Conservation (phyloP, 2,113 vertebrate species). For the Elgaria multicarinata region DNA sequence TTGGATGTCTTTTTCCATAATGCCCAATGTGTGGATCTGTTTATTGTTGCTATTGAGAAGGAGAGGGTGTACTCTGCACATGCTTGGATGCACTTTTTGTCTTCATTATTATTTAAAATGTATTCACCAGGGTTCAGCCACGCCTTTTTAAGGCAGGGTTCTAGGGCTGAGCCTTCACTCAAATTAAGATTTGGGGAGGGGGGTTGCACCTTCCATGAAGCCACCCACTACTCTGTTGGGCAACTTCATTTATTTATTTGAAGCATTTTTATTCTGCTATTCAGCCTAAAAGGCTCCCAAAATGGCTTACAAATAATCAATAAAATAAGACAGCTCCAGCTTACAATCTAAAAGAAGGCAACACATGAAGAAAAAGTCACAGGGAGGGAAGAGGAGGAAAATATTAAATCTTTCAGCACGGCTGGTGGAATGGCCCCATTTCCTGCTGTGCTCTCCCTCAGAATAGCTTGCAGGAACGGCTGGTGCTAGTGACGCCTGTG, state of each 20-base stretch:
- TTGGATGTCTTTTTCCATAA: background rate
- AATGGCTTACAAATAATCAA: too few relatives aligned
- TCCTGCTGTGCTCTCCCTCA: too few relatives aligned
- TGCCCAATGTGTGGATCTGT: background rate
- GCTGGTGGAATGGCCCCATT: too few relatives aligned
- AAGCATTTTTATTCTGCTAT: too few relatives aligned
- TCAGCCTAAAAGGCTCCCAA: too few relatives aligned
- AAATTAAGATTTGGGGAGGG: background rate
- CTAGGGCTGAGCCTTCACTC: background rate
- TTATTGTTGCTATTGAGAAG: background rate
- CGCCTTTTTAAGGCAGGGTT: background rate
- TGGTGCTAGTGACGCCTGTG: background rate
- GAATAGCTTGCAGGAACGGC: too few relatives aligned
- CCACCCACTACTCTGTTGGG: background rate
- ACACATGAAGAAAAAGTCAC: too few relatives aligned
- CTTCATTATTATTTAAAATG: background rate
- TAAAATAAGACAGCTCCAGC: too few relatives aligned
- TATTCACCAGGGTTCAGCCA: background rate
- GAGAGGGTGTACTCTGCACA: background rate
- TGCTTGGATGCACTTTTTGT: background rate
- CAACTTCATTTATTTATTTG: background rate
- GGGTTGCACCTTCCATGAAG: background rate
- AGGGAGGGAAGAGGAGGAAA: too few relatives aligned
- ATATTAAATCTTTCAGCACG: too few relatives aligned
- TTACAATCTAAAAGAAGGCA: too few relatives aligned